Conservation (phyloP, 2,113 vertebrate species). For the Cyphomyrus discorhynchus region DNA sequence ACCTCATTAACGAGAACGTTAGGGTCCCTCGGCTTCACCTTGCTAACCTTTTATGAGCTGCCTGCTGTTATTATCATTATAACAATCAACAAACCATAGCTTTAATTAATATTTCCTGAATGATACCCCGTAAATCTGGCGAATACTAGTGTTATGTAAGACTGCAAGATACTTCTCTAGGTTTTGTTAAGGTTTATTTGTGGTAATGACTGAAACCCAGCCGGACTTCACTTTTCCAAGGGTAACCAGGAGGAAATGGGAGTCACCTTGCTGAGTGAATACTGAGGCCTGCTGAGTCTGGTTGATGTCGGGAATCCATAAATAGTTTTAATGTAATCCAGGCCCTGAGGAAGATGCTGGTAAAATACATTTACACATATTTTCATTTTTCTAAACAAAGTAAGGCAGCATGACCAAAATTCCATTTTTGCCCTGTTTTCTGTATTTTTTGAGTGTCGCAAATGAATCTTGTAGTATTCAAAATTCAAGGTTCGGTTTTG, state of each 20-base stretch:
- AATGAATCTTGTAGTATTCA: background rate
- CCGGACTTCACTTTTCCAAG: background rate
- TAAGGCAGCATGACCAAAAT: background rate
- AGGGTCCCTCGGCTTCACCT: background rate
- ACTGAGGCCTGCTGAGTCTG: background rate
- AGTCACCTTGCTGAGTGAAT: background rate
- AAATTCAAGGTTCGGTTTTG: background rate
- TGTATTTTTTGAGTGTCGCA: background rate
- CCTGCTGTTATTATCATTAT: background rate
- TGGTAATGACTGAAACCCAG: background rate
- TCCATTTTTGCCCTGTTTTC: background rate
- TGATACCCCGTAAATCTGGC: background rate
- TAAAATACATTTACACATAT: background rate
- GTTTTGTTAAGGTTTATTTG: background rate
- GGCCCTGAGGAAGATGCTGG: background rate
- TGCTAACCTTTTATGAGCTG: background rate
- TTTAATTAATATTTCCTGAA: background rate
- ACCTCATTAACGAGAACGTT: background rate
- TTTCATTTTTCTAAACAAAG: background rate
- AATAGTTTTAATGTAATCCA: background rate
- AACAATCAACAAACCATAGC: background rate
- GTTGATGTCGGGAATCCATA: background rate
- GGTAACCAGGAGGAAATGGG: background rate
- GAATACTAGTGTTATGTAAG: background rate
- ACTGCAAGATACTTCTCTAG: background rate